Evolutionary conservation across 2,888 invertebrate species (phyloP).

Genomic region (Lasioglossum marginatum): DNA sequence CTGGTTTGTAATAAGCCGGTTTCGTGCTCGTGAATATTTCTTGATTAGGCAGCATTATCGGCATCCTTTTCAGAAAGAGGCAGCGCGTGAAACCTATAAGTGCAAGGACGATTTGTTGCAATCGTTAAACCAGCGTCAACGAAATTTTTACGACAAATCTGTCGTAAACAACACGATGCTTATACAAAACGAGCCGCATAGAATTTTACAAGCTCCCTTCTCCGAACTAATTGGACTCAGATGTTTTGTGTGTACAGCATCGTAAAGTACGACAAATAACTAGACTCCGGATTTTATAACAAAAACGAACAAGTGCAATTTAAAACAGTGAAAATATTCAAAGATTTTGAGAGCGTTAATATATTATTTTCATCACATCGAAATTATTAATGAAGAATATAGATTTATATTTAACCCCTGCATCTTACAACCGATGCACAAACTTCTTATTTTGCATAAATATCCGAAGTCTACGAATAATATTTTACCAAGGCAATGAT

Average conservation of each 20-base stretch:
- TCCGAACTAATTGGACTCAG: neutral
- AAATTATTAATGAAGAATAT: too few relatives aligned
- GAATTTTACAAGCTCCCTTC: neutral
- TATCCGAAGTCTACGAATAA: too few relatives aligned
- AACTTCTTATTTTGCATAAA: too few relatives aligned
- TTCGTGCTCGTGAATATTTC: constrained; percentile 89
- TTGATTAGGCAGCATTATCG: constrained; percentile 90
- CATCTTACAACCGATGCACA: too few relatives aligned
- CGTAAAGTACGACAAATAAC: neutral
- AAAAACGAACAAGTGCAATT: too few relatives aligned
- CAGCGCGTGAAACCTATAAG: constrained; percentile 83
- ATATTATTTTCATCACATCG: too few relatives aligned
- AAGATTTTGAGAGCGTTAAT: too few relatives aligned
- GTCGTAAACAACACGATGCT: neutral
- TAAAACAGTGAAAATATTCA: too few relatives aligned
- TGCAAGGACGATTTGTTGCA: neutral
- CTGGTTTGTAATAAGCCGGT: constrained; percentile 91
- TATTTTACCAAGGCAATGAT: neutral
- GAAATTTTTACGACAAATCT: neutral
- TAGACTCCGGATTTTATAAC: too few relatives aligned
- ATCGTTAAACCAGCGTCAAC: neutral
- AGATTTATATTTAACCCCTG: too few relatives aligned
- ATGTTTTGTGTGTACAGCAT: neutral
- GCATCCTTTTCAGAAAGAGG: constrained; percentile 88
- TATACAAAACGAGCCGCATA: neutral